Base-by-base conservation (phyloP, 2,888 invertebrate species). In the Aspidiotus rigidus region DNA sequence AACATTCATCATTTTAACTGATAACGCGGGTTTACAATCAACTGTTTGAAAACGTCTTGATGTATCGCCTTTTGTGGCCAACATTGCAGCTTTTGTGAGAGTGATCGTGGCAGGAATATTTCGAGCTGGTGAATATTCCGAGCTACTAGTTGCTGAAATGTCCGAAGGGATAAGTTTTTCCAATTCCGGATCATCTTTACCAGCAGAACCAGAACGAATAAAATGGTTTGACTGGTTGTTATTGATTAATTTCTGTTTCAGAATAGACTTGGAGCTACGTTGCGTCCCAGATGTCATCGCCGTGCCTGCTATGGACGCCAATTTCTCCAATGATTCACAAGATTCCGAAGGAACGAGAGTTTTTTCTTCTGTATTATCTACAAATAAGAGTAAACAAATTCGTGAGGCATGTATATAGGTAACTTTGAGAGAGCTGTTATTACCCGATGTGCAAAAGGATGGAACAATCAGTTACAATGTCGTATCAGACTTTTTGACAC, bases 191-290 rank as follows among this genome's bases (percentile, higher is more conserved):
- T 89, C 88, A 71, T 80, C 76, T 28, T 28, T 28, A 72, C 79
- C 78, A 71, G 74, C 75, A 71, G 76, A 76, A 72, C 80, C 79
- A 72, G 76, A 76, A 60, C 79, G 76, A 71, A 78, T 77, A 72
- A 73, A 72, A 11, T 42, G 56, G 17, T 64, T 61, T 6, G 71
- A 69, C 8, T 61, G 41, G 49, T 41, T 60, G 69, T 69, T 62
- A 11, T 79, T 79, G 74, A 81, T 81, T 76, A 84, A 81, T 74
- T 71, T 71, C 62, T 88, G 86, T 78, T 88, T 88, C 80, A 89
- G 79, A 76, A 89, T 88, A 73, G 88, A 88, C 77, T 87, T 88
- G 71, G 87, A 87, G 71, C 87, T 87, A 74, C 85, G 81, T 74
- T 86, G 84, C 71, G 83, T 81, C 74, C 86, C 86, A 74, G 85